Evolutionary conservation across 1,140 invertebrate species (phyloP).

Genomic region (Drosophila saltans): DNA sequence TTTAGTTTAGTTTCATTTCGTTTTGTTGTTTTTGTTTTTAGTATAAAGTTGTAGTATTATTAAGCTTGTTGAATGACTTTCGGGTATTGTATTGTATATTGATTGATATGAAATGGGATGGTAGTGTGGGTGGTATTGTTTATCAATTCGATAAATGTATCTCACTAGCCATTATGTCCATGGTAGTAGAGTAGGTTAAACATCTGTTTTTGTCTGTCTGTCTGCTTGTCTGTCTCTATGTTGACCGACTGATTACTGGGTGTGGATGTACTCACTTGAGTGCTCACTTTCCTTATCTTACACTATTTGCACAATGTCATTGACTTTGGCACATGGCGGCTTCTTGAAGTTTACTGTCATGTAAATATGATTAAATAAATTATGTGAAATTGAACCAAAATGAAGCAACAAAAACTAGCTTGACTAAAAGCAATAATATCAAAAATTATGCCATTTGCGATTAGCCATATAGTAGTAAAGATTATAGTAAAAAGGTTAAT

Average conservation of each 20-base stretch:
- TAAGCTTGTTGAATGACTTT: constrained; percentile 5
- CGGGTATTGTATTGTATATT: background rate
- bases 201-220: constrained; percentile 38
- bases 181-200: constrained; percentile 4
- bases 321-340: constrained; percentile 38
- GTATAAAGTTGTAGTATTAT: background rate
- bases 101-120: background rate
- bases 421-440: background rate
- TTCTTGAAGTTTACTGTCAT: constrained; percentile 16
- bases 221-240: background rate
- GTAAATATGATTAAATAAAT: constrained; percentile 30
- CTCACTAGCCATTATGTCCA: constrained; percentile 39
- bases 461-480: no score
- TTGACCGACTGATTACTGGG: constrained; percentile 36
- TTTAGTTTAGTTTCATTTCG: background rate
- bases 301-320: constrained; percentile 36
- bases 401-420: no score
- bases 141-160: background rate
- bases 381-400: background rate
- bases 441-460: no score
- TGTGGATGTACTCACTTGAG: constrained; percentile 19
- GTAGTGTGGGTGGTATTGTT: constrained; percentile 16
- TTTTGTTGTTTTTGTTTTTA: background rate
- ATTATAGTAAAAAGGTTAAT: no score
- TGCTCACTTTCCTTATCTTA: constrained; percentile 34